phyloP scores from a whole-genome alignment of 2,888 invertebrate species.

The Drosophila fulvimacula region DNA sequence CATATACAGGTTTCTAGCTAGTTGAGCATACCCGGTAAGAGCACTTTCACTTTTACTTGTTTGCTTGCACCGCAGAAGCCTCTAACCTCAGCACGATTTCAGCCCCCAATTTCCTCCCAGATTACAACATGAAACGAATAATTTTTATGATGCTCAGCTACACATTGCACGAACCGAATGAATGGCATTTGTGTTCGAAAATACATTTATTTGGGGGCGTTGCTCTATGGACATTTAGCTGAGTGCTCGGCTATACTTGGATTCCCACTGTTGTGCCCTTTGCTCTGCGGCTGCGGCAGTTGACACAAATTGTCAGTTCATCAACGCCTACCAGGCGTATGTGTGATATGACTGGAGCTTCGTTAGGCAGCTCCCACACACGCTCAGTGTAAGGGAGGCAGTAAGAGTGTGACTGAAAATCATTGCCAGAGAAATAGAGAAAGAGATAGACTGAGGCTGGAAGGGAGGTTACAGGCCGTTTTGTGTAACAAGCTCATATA shows the following conservation, averaged over 20 bases:
- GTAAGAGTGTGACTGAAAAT: slow-evolving; percentile 1
- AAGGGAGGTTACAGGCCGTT: background rate
- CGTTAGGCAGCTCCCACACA: slow-evolving; percentile 53
- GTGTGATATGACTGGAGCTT: slow-evolving; percentile 61
- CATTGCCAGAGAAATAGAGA: background rate
- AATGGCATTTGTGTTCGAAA: slow-evolving; percentile 79
- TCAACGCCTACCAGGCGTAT: slow-evolving; percentile 79
- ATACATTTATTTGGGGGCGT: slow-evolving; percentile 78
- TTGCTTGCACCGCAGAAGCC: slow-evolving; percentile 41
- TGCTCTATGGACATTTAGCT: slow-evolving; percentile 45
- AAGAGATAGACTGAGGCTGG: background rate
- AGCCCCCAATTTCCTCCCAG: slow-evolving; percentile 42
- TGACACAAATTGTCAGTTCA: slow-evolving; percentile 82
- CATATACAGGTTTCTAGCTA: background rate
- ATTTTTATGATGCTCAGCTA: slow-evolving; percentile 78
- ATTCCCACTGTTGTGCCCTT: slow-evolving; percentile 40
- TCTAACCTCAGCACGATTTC: background rate
- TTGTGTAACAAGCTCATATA: slow-evolving; percentile 58
- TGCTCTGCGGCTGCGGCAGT: slow-evolving; percentile 71
- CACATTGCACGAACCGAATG: slow-evolving; percentile 64
- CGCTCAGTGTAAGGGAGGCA: background rate
- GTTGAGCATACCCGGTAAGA: background rate
- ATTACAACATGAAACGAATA: slow-evolving; percentile 77
- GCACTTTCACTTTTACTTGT: background rate
- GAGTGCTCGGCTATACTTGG: slow-evolving; percentile 1